Conservation (phyloP, 2,888 invertebrate species). For the Xanthia icteritia region DNA sequence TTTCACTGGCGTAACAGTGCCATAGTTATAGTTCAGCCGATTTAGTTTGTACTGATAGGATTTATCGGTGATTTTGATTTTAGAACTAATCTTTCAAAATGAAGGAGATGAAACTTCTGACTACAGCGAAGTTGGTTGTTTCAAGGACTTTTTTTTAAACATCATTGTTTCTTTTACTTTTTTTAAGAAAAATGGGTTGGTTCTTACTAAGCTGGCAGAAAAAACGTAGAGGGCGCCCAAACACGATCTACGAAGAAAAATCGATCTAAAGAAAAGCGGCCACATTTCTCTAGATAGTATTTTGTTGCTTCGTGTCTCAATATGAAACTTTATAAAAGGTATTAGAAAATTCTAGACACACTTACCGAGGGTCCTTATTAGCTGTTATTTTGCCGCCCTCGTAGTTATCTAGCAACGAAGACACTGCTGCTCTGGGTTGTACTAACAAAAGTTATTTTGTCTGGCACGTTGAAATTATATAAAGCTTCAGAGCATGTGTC, state of each 20-base stretch:
- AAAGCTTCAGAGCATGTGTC: background rate
- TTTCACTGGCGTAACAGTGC: constrained; percentile 86
- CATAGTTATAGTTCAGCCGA: constrained; percentile 78
- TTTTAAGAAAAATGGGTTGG: background rate
- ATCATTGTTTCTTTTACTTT: background rate
- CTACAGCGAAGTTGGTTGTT: background rate
- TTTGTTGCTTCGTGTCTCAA: too few relatives aligned
- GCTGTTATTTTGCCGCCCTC: too few relatives aligned
- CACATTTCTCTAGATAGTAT: too few relatives aligned
- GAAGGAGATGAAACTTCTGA: too few relatives aligned
- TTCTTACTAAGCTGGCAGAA: background rate
- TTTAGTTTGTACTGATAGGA: constrained; percentile 56
- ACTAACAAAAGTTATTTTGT: background rate
- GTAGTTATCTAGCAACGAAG: background rate
- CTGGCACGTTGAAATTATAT: too few relatives aligned
- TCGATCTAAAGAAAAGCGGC: too few relatives aligned
- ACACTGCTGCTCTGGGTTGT: background rate
- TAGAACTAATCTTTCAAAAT: background rate
- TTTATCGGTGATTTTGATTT: constrained; percentile 27
- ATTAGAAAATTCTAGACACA: too few relatives aligned
- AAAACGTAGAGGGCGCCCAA: too few relatives aligned
- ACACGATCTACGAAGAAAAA: too few relatives aligned
- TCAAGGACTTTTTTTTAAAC: background rate
- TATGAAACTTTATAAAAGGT: too few relatives aligned
- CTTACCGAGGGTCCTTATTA: too few relatives aligned